Conservation (phyloP, 2,888 invertebrate species). For the Polyploca ridens region DNA sequence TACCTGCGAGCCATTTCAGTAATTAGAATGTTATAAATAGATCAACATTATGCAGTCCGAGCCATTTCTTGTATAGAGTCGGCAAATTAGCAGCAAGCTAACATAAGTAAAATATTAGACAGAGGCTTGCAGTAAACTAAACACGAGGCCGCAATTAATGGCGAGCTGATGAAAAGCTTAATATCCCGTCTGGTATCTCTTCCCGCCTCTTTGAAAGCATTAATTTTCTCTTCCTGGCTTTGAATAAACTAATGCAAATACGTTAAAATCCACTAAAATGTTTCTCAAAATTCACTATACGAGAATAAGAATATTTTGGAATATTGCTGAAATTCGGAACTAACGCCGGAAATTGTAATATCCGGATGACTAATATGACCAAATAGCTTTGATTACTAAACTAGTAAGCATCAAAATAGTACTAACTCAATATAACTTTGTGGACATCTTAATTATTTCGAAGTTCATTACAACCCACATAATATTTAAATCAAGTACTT, state of each 20-base stretch:
- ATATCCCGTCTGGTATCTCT: slow-evolving; percentile 59
- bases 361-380: neutral
- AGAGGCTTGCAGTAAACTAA: slow-evolving; percentile 32
- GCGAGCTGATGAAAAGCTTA: slow-evolving; percentile 66
- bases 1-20: neutral
- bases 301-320: too few species aligned
- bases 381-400: too few species aligned
- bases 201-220: slow-evolving; percentile 62
- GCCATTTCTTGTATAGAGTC: slow-evolving; percentile 34
- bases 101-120: slow-evolving; percentile 31
- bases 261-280: slow-evolving; percentile 32
- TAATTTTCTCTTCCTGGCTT: slow-evolving; percentile 65
- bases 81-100: slow-evolving; percentile 41
- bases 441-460: too few species aligned
- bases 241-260: slow-evolving; percentile 59
- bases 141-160: slow-evolving; percentile 50
- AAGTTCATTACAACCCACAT: too few species aligned
- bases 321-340: neutral
- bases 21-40: neutral
- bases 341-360: neutral
- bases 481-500: too few species aligned
- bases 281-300: slow-evolving; percentile 30
- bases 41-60: neutral
- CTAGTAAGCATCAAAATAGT: too few species aligned
- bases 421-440: too few species aligned